Base-by-base conservation (phyloP, 2,797 vertebrate genomes). In the Heliangelus exortis region DNA sequence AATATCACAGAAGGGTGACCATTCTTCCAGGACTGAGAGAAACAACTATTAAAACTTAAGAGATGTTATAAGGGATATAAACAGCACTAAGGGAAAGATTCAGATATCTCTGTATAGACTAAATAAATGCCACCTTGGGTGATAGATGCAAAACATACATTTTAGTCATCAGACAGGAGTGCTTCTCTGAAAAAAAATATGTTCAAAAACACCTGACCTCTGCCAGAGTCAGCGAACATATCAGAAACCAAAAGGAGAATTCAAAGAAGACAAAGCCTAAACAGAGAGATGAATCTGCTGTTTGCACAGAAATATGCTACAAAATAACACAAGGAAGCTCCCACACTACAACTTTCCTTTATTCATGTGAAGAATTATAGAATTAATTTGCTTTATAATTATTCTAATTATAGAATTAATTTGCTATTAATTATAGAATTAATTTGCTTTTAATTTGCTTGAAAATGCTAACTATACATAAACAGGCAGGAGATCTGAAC, bases 1-100 rank as follows among this genome's bases (percentile, higher is more conserved):
- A 51, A 1, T 67, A 57, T 53, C 17, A 68, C 0, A 0, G 41
- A 82, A 62, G 19, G 6, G 12, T 66, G n/a, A 50, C 25, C 14
- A 29, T 54, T 78, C 18, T 82, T 59, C 53, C 25, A 74, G 10
- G n/a, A 50, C 1, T 74, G 53, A 45, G 54, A 34, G 18, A 69
- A 78, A 69, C 18, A 81, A 14, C 41, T 62, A 26, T 23, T 12
- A 85, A 63, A 61, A 41, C 5, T 69, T 61, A 12, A 48, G 41
- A 54, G 55, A 58, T 7, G 33, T 43, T 48, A 59, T n/a, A 50
- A 58, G 7, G 5, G 10, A 6, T 66, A 63, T 21, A 66, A 61
- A 41, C 1, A 47, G 7, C 36, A 53, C 16, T 8, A 63, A 14
- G 10, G 28, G 15, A 73, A 73, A 78, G 3, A 6, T 78, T 39